These are phyloP conservation scores for Myotis daubentonii DNA, from an alignment of 2,797 vertebrate genomes.

Conservation along the genomic window DNA sequence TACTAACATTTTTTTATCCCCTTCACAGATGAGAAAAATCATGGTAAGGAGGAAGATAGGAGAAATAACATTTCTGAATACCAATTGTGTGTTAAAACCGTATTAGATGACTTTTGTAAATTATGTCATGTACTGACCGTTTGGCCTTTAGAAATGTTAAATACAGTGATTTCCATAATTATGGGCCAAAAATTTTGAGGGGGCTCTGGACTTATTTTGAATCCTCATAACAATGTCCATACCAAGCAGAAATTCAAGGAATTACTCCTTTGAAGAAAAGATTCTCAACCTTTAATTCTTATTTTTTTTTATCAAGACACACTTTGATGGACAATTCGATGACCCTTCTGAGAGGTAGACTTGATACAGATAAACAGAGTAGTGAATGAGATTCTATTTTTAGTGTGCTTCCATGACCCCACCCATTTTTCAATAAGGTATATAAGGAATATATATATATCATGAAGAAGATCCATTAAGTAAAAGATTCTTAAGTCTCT, in stretches of 20 bases:
- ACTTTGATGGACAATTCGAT: not conserved
- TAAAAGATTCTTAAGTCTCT: not conserved
- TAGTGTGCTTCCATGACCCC: not conserved
- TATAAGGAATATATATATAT: not conserved
- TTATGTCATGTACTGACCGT: not conserved
- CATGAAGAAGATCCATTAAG: not conserved
- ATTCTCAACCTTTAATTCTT: not conserved
- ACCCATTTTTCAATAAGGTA: not conserved
- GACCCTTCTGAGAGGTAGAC: not conserved
- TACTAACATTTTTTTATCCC: not conserved
- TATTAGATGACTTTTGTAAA: not conserved
- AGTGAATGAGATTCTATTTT: not conserved
- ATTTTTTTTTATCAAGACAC: not conserved
- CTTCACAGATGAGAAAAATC: not conserved
- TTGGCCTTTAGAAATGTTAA: not conserved
- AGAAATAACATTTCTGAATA: not conserved
- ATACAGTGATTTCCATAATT: not conserved
- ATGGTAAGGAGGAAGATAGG: not conserved
- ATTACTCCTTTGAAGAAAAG: not conserved
- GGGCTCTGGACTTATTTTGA: not conserved
- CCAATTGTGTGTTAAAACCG: not conserved
- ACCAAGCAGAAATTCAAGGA: not conserved
- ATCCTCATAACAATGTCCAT: not conserved
- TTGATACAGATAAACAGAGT: not conserved
- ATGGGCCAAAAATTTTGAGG: not conserved